Evolutionary conservation across 2,797 vertebrate species (phyloP).

Genomic region (Poliocrania exsul): DNA sequence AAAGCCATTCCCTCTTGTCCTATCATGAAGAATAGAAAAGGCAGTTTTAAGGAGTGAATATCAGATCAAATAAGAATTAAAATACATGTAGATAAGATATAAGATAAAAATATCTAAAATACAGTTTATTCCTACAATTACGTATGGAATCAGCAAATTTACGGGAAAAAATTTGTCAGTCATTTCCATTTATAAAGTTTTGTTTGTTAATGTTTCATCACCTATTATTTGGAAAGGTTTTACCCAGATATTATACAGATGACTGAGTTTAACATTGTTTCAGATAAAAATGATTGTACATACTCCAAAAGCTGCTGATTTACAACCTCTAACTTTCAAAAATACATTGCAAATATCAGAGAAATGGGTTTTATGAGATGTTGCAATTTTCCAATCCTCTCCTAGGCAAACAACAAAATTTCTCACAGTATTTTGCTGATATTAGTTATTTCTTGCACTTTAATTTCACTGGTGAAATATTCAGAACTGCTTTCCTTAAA

Average conservation of each 20-base stretch:
- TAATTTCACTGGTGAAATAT: conserved; percentile 16
- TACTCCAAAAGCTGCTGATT: neutral
- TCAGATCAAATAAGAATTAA: neutral
- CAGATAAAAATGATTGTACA: neutral
- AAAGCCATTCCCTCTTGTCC: neutral
- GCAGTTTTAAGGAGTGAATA: neutral
- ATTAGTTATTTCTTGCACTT: neutral
- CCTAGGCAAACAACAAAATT: neutral
- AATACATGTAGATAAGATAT: neutral
- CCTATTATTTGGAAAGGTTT: neutral
- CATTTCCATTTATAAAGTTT: neutral
- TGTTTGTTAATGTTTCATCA: neutral
- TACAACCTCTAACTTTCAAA: neutral
- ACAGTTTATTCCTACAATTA: neutral
- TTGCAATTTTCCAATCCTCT: neutral
- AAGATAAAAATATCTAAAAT: neutral
- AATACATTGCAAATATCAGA: neutral
- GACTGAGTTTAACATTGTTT: neutral
- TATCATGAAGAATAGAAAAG: neutral
- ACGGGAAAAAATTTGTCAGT: neutral
- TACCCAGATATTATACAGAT: neutral
- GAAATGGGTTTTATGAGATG: neutral
- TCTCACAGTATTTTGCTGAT: neutral
- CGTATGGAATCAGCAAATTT: neutral
- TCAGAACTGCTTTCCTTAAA: neutral